A percentile compares a stretch with the other conserved stretches of the same genome.
These are phyloP conservation scores for Aricia agestis DNA, from an alignment of 1,140 invertebrate genomes.

Conservation along the genomic window DNA sequence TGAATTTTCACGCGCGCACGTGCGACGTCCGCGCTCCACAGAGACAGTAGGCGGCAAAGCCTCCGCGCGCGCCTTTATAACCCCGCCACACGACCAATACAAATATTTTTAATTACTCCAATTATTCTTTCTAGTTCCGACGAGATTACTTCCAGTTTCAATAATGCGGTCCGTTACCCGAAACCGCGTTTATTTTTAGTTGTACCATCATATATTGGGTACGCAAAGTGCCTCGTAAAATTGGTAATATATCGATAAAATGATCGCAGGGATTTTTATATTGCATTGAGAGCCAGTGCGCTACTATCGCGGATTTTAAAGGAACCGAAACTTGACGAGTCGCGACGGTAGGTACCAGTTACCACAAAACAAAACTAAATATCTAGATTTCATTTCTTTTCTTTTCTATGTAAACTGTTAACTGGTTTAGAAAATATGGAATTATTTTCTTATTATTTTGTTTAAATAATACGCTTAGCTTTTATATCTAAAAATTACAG, in stretches of 20 bases:
- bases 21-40: conserved; percentile 20
- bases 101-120: conserved; percentile 59
- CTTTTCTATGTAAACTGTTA: too few relatives aligned
- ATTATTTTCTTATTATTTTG: too few relatives aligned
- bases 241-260: background rate
- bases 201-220: conserved; percentile 17
- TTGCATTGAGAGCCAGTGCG: background rate
- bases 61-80: conserved; percentile 47
- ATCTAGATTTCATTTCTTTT: too few relatives aligned
- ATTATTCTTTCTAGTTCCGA: conserved; percentile 63
- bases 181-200: conserved; percentile 31
- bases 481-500: too few relatives aligned
- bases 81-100: conserved; percentile 15
- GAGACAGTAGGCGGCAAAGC: conserved; percentile 28
- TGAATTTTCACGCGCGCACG: conserved; percentile 12
- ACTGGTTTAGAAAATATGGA: too few relatives aligned
- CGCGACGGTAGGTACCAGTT: too few relatives aligned
- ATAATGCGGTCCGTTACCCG: conserved; percentile 23
- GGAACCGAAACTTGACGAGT: too few relatives aligned
- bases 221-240: background rate
- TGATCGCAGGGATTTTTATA: background rate
- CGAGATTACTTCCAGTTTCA: conserved; percentile 64
- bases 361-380: too few relatives aligned
- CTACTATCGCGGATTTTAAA: too few relatives aligned
- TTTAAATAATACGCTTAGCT: too few relatives aligned